Percentiles rank a stretch among this genome's conserved stretches.
phyloP scores from a whole-genome alignment of 2,888 invertebrate species.

The Phytoseiulus persimilis region DNA sequence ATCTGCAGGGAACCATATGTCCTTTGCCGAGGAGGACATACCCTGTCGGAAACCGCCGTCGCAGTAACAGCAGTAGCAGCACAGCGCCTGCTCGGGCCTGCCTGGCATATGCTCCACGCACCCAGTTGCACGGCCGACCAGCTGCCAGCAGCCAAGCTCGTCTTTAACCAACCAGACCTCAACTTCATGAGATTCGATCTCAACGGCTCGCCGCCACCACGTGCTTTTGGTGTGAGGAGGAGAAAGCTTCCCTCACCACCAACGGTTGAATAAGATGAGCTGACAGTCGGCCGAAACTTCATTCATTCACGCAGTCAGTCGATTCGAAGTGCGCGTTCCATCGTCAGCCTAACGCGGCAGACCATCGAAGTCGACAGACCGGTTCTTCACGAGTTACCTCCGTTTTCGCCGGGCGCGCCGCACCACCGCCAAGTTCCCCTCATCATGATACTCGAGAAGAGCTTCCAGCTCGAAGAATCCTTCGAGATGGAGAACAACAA shows the following conservation, averaged over 20 bases:
- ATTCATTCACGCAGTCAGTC: background rate
- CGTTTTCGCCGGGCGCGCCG: too few relatives aligned
- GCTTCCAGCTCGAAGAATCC: constrained; percentile 17
- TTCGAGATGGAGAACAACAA: constrained; percentile 28
- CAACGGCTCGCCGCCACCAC: background rate
- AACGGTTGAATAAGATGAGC: background rate
- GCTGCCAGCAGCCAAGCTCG: background rate
- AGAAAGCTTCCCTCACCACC: background rate
- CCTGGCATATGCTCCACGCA: background rate
- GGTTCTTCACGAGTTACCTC: too few relatives aligned
- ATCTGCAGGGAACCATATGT: constrained; percentile 38
- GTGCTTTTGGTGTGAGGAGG: background rate
- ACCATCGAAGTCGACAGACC: background rate
- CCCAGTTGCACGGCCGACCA: background rate
- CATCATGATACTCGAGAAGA: constrained; percentile 24
- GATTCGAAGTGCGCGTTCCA: background rate
- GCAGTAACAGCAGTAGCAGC: background rate
- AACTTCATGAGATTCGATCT: constrained; percentile 5
- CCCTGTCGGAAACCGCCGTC: constrained; percentile 20
- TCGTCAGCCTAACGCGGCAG: background rate
- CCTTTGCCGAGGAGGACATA: constrained; percentile 34
- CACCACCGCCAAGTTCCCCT: background rate
- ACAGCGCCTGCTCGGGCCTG: background rate
- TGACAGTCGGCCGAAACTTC: background rate
- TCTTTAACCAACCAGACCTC: background rate